phyloP scores from a whole-genome alignment of 2,888 invertebrate genomes.

The Tuberolachnus salignus region DNA sequence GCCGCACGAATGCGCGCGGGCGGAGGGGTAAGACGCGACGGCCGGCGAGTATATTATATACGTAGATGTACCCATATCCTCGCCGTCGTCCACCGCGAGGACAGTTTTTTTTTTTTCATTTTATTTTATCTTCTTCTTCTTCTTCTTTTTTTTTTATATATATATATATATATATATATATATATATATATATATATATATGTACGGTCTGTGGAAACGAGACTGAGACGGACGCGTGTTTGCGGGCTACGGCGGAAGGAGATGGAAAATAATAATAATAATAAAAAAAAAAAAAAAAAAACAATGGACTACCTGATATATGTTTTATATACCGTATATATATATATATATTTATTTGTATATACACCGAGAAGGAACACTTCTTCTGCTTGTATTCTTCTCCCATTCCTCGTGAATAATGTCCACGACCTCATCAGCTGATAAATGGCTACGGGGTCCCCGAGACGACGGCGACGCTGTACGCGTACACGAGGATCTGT shows the following conservation, averaged over 20 bases:
- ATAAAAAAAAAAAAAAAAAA: background rate
- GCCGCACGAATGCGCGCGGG: background rate
- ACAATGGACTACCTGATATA: slow-evolving; percentile 55
- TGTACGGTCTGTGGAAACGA: slow-evolving; percentile 13
- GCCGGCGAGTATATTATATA: background rate
- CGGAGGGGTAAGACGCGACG: background rate
- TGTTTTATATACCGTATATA: slow-evolving; percentile 25
- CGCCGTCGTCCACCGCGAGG: background rate
- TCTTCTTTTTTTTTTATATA: background rate
- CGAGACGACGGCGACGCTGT: background rate
- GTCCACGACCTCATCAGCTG: slow-evolving; percentile 8
- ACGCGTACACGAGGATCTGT: no score
- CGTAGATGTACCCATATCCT: no score
- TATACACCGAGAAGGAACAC: background rate
- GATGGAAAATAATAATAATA: background rate
- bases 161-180: no score
- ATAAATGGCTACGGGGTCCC: background rate
- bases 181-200: no score
- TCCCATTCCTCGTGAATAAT: slow-evolving; percentile 5
- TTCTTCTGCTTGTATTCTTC: background rate
- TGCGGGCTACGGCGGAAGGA: background rate
- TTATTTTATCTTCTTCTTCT: background rate
- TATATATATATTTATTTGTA: background rate
- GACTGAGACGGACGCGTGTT: background rate
- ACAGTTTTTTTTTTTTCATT: background rate